Percentiles rank a stretch among this genome's conserved stretches.
phyloP scores from a whole-genome alignment of 2,888 invertebrate species.

The Rhodophaea formosa region DNA sequence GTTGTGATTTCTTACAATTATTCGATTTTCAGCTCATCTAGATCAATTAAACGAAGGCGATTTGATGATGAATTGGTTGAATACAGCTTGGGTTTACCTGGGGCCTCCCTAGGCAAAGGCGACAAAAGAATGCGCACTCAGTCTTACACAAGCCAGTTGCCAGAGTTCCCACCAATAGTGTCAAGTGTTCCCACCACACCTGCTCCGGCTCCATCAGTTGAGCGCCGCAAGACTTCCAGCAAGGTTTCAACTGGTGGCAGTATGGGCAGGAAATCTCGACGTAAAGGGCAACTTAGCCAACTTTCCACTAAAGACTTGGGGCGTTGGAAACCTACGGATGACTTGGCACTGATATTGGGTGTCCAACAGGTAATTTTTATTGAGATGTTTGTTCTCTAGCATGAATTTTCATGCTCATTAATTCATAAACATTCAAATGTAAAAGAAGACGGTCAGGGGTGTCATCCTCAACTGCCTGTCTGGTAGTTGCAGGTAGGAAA shows the following conservation, averaged over 20 bases:
- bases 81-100: constrained; percentile 88
- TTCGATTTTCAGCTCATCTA: constrained; percentile 86
- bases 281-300: constrained; percentile 85
- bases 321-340: constrained; percentile 98
- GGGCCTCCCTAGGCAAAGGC: constrained; percentile 71
- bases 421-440: too few species aligned
- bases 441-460: too few species aligned
- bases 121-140: constrained; percentile 73
- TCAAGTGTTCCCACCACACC: constrained; percentile 48
- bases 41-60: constrained; percentile 96
- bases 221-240: constrained; percentile 57
- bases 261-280: constrained; percentile 74
- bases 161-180: constrained; percentile 63
- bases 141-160: constrained; percentile 75
- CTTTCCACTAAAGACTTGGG: constrained; percentile 92
- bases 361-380: constrained; percentile 89
- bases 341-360: constrained; percentile 94
- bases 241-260: constrained; percentile 67
- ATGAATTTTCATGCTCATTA: too few species aligned
- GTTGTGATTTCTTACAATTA: background rate
- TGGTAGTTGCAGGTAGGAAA: too few species aligned
- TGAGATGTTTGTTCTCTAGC: too few species aligned
- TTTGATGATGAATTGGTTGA: constrained; percentile 99
- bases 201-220: constrained; percentile 43
- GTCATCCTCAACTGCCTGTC: too few species aligned